phyloP scores from a whole-genome alignment of 2,113 vertebrate species.

The Lampris incognitus region DNA sequence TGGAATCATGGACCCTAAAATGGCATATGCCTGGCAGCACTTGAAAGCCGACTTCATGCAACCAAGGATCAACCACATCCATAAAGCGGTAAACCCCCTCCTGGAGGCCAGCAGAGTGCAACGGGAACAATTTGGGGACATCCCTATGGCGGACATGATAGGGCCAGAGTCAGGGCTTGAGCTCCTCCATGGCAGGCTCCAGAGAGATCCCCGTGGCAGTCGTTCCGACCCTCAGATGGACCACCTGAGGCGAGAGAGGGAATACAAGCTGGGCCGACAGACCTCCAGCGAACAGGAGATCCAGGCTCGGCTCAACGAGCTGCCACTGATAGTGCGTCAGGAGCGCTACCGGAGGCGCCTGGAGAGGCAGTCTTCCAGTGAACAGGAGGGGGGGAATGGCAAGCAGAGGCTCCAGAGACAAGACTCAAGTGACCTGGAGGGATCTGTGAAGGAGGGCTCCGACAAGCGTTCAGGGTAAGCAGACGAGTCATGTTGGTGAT shows the following conservation, averaged over 20 bases:
- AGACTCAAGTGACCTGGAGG: constrained; percentile 92
- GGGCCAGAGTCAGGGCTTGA: constrained; percentile 80
- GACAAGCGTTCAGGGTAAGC: constrained; percentile 82
- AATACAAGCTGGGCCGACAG: constrained; percentile 82
- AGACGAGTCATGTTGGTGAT: constrained; percentile 11
- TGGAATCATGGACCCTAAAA: constrained; percentile 82
- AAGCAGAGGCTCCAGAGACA: constrained; percentile 85
- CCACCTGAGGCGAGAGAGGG: constrained; percentile 81
- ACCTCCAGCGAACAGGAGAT: constrained; percentile 86
- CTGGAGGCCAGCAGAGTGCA: constrained; percentile 75
- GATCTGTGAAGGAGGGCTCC: constrained; percentile 79
- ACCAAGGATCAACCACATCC: constrained; percentile 88
- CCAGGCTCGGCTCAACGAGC: constrained; percentile 83
- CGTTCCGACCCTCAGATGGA: constrained; percentile 86
- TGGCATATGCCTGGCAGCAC: constrained; percentile 90
- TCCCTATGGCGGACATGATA: constrained; percentile 75
- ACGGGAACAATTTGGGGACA: constrained; percentile 75
- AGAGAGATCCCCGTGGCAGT: constrained; percentile 82
- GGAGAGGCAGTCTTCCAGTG: constrained; percentile 85
- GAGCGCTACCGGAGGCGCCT: constrained; percentile 81
- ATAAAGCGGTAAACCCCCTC: constrained; percentile 82
- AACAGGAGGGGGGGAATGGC: constrained; percentile 85
- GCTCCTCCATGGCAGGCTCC: constrained; percentile 78
- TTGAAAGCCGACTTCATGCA: constrained; percentile 89
- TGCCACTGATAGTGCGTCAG: constrained; percentile 82